Base-by-base conservation (phyloP, 2,888 invertebrate species). In the Colletes collaris region DNA sequence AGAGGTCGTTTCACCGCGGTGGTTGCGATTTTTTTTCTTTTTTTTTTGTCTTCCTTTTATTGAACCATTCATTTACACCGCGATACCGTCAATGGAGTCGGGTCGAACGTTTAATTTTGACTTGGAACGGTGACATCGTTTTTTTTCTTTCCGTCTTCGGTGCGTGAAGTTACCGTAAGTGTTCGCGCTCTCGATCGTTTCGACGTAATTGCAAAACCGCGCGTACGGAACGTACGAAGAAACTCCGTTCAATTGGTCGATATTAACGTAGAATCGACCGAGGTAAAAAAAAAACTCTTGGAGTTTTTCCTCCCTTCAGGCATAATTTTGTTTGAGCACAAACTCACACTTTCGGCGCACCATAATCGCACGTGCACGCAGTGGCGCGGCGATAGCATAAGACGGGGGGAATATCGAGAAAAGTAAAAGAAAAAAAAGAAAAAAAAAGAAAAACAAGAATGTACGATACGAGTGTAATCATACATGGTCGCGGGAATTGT, bases 311-410 rank as follows among this genome's bases (percentile, higher is more conserved):
- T 71, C 73, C 76, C 63, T 62, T 79, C 75, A 73, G 75, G 77
- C 68, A 75, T 55, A 76, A 76, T 67, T 85, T 68, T 75, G 44
- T 84, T 79, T 69, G 52, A 68, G 79, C 74, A 82, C 77, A 77
- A 60, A 56, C 53, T 75, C 78, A 74, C 64, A 53, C 55, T 71
- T 68, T 55, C 73, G 77, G 53, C 74, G 86, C 86, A 86, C 83
- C 80, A 82, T 40, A 55, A 76, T 87, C 87, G 88, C 89, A 90
- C 89, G 89, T 90, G 88, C 88, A 90, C 88, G 90, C 91, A 91
- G 91, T 91, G 90, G 91, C 91, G 90, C 90, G 91, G 91, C 90
- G 90, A 91, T 91, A 90, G 90, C 89, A 90, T 84, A 80, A 83
- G 84, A 85, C 84, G 87, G 85, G 16, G 40, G 35, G 19, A 44